Conservation (phyloP, 2,113 vertebrate species). For the Microtus richardsoni region DNA sequence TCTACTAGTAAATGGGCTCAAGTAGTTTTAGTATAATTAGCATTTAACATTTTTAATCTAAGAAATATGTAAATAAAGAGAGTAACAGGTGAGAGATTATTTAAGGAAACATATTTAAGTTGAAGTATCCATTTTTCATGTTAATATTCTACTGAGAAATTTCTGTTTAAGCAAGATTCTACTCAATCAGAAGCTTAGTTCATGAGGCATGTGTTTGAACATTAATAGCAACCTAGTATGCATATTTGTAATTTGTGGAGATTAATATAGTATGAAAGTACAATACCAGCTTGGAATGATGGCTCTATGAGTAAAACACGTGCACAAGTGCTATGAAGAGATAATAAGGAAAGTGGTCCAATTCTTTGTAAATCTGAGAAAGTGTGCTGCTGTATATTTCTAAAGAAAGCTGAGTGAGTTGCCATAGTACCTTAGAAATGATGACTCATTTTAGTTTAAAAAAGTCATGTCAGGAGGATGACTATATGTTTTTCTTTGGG, state of each 20-base stretch:
- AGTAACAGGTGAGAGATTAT: neutral
- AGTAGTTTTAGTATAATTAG: neutral
- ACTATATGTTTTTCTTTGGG: too few species aligned
- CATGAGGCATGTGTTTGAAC: neutral
- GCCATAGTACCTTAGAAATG: neutral
- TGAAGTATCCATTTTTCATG: neutral
- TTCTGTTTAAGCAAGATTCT: neutral
- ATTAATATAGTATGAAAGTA: neutral
- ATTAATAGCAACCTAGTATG: neutral
- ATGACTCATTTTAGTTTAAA: conserved; percentile 31
- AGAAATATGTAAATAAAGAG: neutral
- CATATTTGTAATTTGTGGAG: neutral
- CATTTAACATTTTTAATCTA: neutral
- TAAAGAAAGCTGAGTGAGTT: neutral
- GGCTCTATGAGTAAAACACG: neutral
- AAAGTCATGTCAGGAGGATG: too few species aligned
- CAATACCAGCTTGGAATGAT: neutral
- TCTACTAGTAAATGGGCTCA: neutral
- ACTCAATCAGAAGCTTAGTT: neutral
- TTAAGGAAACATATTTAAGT: neutral
- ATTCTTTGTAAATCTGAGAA: neutral
- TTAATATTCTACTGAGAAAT: neutral
- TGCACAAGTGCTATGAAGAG: neutral
- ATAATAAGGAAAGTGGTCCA: neutral
- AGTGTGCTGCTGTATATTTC: neutral